Evolutionary conservation across 2,888 invertebrate species (phyloP), one percentile per base, ranked within the genome.

Genomic region (Formica aserva): DNA sequence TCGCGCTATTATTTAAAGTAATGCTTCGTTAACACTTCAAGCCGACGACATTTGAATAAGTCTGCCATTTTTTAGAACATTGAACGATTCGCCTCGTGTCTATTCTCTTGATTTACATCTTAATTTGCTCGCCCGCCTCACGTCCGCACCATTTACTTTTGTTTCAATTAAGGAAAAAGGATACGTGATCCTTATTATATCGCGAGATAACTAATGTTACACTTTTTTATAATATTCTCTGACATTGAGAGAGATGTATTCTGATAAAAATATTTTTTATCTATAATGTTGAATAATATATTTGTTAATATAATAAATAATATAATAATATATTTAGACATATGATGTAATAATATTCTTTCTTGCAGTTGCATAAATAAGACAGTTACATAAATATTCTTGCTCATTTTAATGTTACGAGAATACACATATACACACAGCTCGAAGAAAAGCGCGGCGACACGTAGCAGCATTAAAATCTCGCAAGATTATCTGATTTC

Each of bases 11-110:
- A 85, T 87, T 86, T 85, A 85, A 85, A 41, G 66, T 75, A 84
- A 83, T 65, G 57, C 29, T 29, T 52, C 78, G 52, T 82, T 69
- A 65, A 62, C 75, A 71, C 52, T 78, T 63, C 66, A 35, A 62
- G 22, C 15, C 15, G 57, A 29, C 62, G 38, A 41, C 69, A 85
- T 85, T 90, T 87, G 85, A 88, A 86, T 88, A 77, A 83, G 65
- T 62, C 45, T 26, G 72, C 57, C 69, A 82, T 72, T 89, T 82
- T 87, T 82, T 78, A 69, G 65, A 67, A 77, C 22, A 88, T 86
- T 86, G 57, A 85, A 63, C 85, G 71, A 85, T 71, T 29, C 41
- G 18, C n/a, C 48, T n/a, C 15, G 29, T n/a, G 18, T n/a, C 41
- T 67, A 45, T 55, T 82, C 83, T 57, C 55, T 41, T 26, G 52